These are phyloP conservation scores for Mongoloraphidia duomilia DNA, from an alignment of 2,888 invertebrate genomes.

Conservation along the genomic window DNA sequence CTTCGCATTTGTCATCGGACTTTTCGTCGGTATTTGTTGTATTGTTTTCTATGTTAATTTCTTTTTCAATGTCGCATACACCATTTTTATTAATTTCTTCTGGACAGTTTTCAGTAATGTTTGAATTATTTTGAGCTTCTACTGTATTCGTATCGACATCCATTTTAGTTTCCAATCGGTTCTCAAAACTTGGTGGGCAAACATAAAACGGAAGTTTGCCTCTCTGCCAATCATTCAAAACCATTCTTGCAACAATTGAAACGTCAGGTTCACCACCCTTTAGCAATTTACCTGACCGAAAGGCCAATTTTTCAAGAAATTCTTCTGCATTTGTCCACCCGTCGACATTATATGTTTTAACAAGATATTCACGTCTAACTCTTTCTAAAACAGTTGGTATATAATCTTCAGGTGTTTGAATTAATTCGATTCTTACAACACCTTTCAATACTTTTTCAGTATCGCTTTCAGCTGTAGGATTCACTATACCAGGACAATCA, in stretches of 20 bases:
- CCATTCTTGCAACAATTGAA: slow-evolving; percentile 76
- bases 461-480: slow-evolving; percentile 91
- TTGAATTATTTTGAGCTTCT: slow-evolving; percentile 1
- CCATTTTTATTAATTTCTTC: slow-evolving; percentile 18
- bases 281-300: slow-evolving; percentile 72
- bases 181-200: slow-evolving; percentile 68
- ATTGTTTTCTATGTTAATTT: slow-evolving; percentile 8
- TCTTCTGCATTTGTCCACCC: slow-evolving; percentile 71
- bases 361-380: slow-evolving; percentile 77
- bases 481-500: slow-evolving; percentile 98
- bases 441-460: slow-evolving; percentile 92
- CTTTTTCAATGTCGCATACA: too few species aligned
- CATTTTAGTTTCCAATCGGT: slow-evolving; percentile 38
- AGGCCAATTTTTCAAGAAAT: slow-evolving; percentile 84
- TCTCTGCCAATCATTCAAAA: slow-evolving; percentile 97
- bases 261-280: slow-evolving; percentile 97
- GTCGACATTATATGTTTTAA: slow-evolving; percentile 77
- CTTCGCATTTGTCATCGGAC: slow-evolving; percentile 21
- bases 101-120: not conserved
- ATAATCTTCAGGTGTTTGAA: slow-evolving; percentile 91
- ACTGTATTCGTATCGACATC: not conserved
- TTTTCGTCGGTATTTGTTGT: slow-evolving; percentile 16
- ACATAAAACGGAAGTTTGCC: slow-evolving; percentile 94
- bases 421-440: slow-evolving; percentile 89
- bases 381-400: slow-evolving; percentile 72